Evolutionary conservation across 2,888 invertebrate genomes (phyloP).

Genomic region (Heliconius aoede): DNA sequence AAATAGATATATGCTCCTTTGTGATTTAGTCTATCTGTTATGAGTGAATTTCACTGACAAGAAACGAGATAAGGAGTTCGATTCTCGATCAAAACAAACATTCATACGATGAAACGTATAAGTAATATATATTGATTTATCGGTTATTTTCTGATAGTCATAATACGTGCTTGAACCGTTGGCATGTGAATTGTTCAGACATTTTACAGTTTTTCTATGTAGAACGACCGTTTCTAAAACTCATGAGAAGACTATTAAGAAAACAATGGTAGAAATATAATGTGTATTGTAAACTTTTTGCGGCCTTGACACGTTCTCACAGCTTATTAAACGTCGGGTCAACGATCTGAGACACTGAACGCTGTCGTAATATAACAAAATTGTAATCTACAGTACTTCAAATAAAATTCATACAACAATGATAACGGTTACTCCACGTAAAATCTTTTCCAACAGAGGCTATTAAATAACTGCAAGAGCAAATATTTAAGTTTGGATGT

Average conservation of each 20-base stretch:
- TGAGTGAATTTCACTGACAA: background rate
- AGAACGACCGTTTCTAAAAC: background rate
- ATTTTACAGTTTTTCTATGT: background rate
- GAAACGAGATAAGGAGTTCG: background rate
- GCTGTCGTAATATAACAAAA: constrained; percentile 25
- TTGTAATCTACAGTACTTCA: constrained; percentile 29
- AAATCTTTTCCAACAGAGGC: constrained; percentile 23
- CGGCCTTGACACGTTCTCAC: constrained; percentile 77
- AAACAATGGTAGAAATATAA: constrained; percentile 20
- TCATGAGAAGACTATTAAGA: background rate
- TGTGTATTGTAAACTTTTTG: constrained; percentile 19
- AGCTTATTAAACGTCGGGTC: constrained; percentile 29
- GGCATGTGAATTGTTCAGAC: background rate
- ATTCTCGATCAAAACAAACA: background rate
- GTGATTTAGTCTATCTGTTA: background rate
- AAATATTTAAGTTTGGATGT: constrained; percentile 6
- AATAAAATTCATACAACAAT: constrained; percentile 29
- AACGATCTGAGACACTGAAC: constrained; percentile 26
- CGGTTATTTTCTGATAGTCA: background rate
- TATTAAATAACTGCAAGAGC: constrained; percentile 10
- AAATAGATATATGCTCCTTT: too few species aligned
- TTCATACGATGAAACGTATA: background rate
- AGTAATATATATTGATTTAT: background rate
- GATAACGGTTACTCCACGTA: constrained; percentile 24
- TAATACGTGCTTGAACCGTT: background rate